Evolutionary conservation across 2,113 vertebrate genomes (phyloP).

Genomic region (Chascanopsetta lugubris): DNA sequence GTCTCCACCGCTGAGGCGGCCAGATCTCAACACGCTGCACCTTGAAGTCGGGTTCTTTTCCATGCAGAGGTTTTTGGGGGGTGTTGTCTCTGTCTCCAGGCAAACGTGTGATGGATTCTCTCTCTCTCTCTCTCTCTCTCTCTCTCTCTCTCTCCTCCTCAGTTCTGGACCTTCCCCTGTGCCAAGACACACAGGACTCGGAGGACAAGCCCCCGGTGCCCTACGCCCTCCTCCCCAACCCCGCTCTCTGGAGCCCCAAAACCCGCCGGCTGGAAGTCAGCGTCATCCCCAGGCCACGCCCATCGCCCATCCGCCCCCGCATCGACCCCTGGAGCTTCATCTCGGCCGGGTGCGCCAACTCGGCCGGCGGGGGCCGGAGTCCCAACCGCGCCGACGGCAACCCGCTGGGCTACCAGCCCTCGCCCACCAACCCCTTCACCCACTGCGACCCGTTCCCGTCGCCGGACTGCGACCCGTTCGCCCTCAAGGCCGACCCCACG

Average conservation of each 20-base stretch:
- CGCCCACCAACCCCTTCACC: conserved; percentile 85
- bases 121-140: conserved; percentile 19
- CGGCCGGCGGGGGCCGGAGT: conserved; percentile 50
- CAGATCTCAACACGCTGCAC: too few species aligned
- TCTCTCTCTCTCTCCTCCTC: conserved; percentile 18
- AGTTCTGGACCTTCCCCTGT: conserved; percentile 76
- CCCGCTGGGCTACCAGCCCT: conserved; percentile 76
- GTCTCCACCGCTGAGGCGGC: too few species aligned
- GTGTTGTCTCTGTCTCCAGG: neutral
- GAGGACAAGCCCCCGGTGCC: conserved; percentile 63
- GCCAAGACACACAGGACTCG: conserved; percentile 75
- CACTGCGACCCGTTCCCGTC: conserved; percentile 84
- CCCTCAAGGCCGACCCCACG: conserved; percentile 72
- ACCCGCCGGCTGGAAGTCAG: conserved; percentile 80
- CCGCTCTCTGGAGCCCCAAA: conserved; percentile 82
- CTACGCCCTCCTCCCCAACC: conserved; percentile 75
- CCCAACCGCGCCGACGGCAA: conserved; percentile 56
- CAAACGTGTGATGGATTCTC: neutral
- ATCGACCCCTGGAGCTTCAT: conserved; percentile 93
- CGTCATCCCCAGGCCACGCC: conserved; percentile 86
- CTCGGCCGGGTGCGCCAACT: conserved; percentile 75
- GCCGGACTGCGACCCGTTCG: conserved; percentile 81
- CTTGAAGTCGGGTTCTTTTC: too few species aligned
- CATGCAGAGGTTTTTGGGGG: too few species aligned
- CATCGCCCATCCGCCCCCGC: conserved; percentile 85